phyloP scores from a whole-genome alignment of 2,797 vertebrate species.

The Parambassis ranga region DNA sequence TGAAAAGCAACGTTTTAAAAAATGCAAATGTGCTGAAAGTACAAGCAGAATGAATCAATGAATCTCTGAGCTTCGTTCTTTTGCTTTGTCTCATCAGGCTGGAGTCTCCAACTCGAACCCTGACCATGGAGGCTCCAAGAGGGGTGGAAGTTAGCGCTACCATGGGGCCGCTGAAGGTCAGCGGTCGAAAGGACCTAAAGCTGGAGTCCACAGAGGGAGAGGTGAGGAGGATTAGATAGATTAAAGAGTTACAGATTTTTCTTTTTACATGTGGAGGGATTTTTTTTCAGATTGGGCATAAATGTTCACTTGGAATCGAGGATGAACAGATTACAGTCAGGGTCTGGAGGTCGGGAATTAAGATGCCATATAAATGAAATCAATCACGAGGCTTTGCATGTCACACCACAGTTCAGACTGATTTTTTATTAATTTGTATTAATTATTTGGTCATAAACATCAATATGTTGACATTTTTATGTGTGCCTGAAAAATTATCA shows the following conservation, averaged over 20 bases:
- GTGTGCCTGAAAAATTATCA: neutral
- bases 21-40: conserved; percentile 7
- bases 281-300: too few relatives aligned
- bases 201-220: conserved; percentile 94
- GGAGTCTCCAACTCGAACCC: conserved; percentile 89
- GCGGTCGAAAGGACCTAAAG: conserved; percentile 87
- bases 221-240: conserved; percentile 69
- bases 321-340: too few relatives aligned
- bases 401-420: too few relatives aligned
- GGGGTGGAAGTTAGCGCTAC: conserved; percentile 88
- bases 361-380: too few relatives aligned
- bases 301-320: too few relatives aligned
- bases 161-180: conserved; percentile 86
- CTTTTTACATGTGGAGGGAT: too few relatives aligned
- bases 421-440: too few relatives aligned
- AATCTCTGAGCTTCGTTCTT: conserved; percentile 4
- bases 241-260: too few relatives aligned
- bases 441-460: too few relatives aligned
- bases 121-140: conserved; percentile 92
- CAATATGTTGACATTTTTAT: too few relatives aligned
- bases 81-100: conserved; percentile 71
- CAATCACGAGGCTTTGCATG: too few relatives aligned
- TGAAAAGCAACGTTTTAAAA: conserved; percentile 14
- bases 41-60: conserved; percentile 9
- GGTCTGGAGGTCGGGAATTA: too few relatives aligned